Evolutionary conservation across 2,888 invertebrate species (phyloP), one percentile per base, ranked within the genome.

Genomic region (Rotaria socialis): DNA sequence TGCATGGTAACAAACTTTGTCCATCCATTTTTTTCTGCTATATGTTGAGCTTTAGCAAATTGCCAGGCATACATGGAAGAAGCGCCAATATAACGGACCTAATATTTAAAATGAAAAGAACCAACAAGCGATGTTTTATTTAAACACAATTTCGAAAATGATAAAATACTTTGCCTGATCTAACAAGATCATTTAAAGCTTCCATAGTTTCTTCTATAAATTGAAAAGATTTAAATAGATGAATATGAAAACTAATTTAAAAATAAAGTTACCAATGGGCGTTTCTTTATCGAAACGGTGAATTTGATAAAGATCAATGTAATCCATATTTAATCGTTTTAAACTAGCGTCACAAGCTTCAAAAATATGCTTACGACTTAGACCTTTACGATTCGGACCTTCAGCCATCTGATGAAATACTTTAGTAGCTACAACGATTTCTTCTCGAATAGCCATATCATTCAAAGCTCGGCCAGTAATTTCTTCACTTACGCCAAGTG

Each of bases 281-380:
- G 75, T 80, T 19, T 80, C 75, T 19, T 80, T 80, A 10, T 80
- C 75, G 7, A 43, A 80, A 43, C 75, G 75, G 47, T 80, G 75
- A 80, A 80, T 80, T 47, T 80, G 75, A 80, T 80, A 80, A 4
- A 80, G 47, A 80, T 80, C 75, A 24, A 80, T 80, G 14, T 80
- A 80, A 80, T 80, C 75, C 75, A 80, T 80, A 80, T 80, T 80
- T 6, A 80, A 80, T 22, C 75, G 75, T 80, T 80, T 80, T 47
- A 80, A 80, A 47, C 75, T 67, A 35, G 67, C 67, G 2, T 67
- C 10, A 80, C 75, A 80, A 24, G 75, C 75, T 22, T 43, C 75
- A 16, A 80, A 80, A 24, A 80, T 80, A 47, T 80, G 75, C 6
- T 67, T 67, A 27, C 67, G 67, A 67, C 67, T 80, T 24, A 47